Conservation (phyloP, 2,113 vertebrate species). For the Mustela lutreola region DNA sequence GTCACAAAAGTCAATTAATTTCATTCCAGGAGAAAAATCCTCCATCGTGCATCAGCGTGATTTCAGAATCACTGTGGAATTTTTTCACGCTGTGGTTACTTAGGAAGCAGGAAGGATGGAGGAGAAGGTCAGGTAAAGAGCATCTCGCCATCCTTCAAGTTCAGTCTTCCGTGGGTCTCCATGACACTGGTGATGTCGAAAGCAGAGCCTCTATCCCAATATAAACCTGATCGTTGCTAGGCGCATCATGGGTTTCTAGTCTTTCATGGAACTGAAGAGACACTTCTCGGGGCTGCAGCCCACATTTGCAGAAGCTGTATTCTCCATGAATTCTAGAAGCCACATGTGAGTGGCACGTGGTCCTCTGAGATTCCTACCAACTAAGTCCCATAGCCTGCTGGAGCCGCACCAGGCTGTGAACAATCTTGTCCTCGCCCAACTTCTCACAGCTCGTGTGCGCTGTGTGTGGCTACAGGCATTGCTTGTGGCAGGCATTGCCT, state of each 20-base stretch:
- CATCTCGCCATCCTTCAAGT: background rate
- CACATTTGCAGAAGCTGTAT: background rate
- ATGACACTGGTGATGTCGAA: rapidly evolving
- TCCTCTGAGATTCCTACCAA: rapidly evolving
- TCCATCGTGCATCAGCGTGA: too few species aligned
- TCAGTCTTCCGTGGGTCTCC: background rate
- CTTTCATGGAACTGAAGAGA: background rate
- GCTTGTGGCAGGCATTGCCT: rapidly evolving
- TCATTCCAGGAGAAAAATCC: background rate
- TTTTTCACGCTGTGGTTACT: background rate
- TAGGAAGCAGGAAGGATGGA: background rate
- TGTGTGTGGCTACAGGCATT: background rate
- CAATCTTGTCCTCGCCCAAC: background rate
- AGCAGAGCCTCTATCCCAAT: background rate
- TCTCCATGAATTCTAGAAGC: background rate
- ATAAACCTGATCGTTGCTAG: background rate
- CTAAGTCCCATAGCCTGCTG: rapidly evolving
- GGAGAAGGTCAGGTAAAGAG: background rate
- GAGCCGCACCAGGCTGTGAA: rapidly evolving
- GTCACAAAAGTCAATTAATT: slow-evolving; percentile 25
- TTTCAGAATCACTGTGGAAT: background rate
- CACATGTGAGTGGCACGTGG: rapidly evolving
- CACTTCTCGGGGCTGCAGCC: background rate
- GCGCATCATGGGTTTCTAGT: background rate
- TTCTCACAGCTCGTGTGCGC: rapidly evolving